Conservation (phyloP, 2,888 invertebrate species). For the Hylaea fasciaria region DNA sequence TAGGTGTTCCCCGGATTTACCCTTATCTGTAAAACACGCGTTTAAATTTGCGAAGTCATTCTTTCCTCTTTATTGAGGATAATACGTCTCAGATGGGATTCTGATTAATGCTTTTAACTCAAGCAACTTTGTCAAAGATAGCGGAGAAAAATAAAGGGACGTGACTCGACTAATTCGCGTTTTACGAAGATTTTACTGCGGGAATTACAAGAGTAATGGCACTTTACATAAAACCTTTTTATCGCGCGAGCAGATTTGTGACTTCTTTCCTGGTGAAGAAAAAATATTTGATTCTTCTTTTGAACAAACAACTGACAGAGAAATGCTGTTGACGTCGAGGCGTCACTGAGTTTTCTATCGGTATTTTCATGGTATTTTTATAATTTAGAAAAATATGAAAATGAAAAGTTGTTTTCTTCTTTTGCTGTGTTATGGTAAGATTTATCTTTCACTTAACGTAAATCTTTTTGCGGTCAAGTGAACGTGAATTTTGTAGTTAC, state of each 20-base stretch:
- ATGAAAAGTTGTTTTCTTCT: conserved; percentile 62
- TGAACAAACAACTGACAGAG: conserved; percentile 63
- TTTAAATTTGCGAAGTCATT: conserved; percentile 83
- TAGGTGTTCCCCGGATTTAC: conserved; percentile 80
- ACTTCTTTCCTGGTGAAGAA: conserved; percentile 29
- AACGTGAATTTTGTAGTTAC: not conserved
- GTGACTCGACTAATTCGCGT: conserved; percentile 80
- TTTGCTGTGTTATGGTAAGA: conserved; percentile 65
- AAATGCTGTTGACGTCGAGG: conserved; percentile 47
- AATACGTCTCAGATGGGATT: conserved; percentile 81
- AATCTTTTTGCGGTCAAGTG: not conserved
- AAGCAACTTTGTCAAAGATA: conserved; percentile 82
- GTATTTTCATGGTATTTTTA: conserved; percentile 53
- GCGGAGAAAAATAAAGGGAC: conserved; percentile 81
- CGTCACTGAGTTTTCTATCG: conserved; percentile 51
- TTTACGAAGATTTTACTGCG: conserved; percentile 54
- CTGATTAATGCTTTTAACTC: conserved; percentile 81
- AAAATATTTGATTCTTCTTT: conserved; percentile 68
- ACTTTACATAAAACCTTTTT: conserved; percentile 49
- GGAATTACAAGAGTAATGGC: conserved; percentile 56
- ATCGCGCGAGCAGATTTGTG: conserved; percentile 28
- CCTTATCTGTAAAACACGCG: conserved; percentile 81
- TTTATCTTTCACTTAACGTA: conserved; percentile 15
- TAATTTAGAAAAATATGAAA: conserved; percentile 54
- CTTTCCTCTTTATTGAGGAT: conserved; percentile 82